phyloP scores from a whole-genome alignment of 1,140 invertebrate species.

The Drosophila ironensis region DNA sequence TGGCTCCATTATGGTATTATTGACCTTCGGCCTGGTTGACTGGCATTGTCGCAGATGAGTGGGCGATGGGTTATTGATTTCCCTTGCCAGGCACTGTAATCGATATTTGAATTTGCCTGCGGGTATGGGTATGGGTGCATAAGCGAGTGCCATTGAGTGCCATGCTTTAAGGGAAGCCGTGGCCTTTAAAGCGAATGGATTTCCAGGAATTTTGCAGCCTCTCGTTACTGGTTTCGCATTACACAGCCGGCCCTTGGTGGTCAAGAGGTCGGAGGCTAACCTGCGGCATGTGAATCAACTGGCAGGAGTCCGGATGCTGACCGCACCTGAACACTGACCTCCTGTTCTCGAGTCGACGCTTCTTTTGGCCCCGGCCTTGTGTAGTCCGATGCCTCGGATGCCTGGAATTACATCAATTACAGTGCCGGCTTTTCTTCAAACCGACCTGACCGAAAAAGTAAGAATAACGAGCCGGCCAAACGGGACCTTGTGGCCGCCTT shows the following conservation, averaged over 20 bases:
- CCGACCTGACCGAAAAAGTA: constrained; percentile 70
- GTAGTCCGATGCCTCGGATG: constrained; percentile 63
- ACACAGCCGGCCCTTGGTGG: not conserved
- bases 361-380: constrained; percentile 12
- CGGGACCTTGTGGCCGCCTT: constrained; percentile 43
- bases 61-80: constrained; percentile 61
- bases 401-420: constrained; percentile 77
- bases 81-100: constrained; percentile 36
- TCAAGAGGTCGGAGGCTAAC: constrained; percentile 12
- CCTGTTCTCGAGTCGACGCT: constrained; percentile 9
- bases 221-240: constrained; percentile 8
- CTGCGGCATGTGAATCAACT: constrained; percentile 34
- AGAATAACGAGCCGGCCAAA: constrained; percentile 62
- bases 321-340: constrained; percentile 27
- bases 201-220: not conserved
- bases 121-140: not conserved
- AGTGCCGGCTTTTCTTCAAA: constrained; percentile 59
- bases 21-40: constrained; percentile 56
- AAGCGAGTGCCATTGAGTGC: no score
- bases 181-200: constrained; percentile 3
- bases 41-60: constrained; percentile 34
- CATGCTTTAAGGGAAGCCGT: constrained; percentile 36
- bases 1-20: constrained; percentile 58
- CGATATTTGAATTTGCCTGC: constrained; percentile 43
- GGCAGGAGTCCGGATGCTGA: constrained; percentile 28